phyloP scores from a whole-genome alignment of 2,888 invertebrate genomes.

The Ypsolopha scabrella region DNA sequence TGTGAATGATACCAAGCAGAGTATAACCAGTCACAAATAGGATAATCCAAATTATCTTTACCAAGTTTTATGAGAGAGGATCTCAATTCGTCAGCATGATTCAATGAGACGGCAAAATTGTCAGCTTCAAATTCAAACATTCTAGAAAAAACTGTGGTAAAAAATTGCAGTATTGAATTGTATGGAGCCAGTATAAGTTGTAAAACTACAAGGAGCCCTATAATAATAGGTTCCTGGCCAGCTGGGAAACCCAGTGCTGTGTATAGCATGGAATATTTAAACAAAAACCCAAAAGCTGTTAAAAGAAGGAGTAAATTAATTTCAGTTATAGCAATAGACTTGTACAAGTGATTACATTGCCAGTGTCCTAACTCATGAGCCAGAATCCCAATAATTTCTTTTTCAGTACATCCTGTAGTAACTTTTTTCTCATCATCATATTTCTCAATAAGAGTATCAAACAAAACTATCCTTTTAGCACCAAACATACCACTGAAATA shows the following conservation, averaged over 20 bases:
- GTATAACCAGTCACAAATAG: constrained; percentile 92
- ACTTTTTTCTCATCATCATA: constrained; percentile 51
- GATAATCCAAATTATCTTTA: constrained; percentile 96
- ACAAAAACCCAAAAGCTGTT: constrained; percentile 74
- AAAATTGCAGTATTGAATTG: constrained; percentile 88
- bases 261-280: constrained; percentile 81
- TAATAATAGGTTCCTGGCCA: constrained; percentile 84
- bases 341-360: constrained; percentile 90
- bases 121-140: constrained; percentile 98
- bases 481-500: constrained; percentile 98
- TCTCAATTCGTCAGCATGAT: constrained; percentile 80
- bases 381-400: constrained; percentile 94
- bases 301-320: constrained; percentile 77
- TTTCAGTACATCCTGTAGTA: constrained; percentile 82
- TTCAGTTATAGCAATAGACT: constrained; percentile 87
- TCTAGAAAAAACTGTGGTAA: constrained; percentile 86
- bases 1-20: constrained; percentile 97
- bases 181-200: constrained; percentile 95
- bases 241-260: constrained; percentile 88
- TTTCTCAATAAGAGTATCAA: constrained; percentile 90
- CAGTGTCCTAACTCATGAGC: constrained; percentile 98
- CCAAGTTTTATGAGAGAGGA: constrained; percentile 93
- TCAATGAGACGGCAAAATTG: constrained; percentile 85
- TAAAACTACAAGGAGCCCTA: constrained; percentile 90
- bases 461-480: constrained; percentile 96